Base-by-base conservation (phyloP, 2,888 invertebrate genomes). In the Bursaphelenchus okinawaensis region DNA sequence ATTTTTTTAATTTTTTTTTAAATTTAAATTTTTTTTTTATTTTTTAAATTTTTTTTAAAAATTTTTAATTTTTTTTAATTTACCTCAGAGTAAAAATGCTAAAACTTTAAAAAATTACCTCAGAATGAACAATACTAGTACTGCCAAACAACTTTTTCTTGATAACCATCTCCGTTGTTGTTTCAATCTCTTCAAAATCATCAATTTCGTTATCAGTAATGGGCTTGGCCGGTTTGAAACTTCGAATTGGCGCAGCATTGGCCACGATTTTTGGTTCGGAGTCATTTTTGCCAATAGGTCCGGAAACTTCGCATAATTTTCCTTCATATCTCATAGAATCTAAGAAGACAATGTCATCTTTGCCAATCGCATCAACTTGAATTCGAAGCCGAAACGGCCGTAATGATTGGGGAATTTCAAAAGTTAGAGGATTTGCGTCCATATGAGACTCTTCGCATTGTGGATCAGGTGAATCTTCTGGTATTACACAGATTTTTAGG, bases 241-340 rank as follows among this genome's bases (percentile, higher is more conserved):
- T 40, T 40, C 40, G 12, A 40, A 4, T 40, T n/a, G 40, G 40
- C 40, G 40, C 40, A 16, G 40, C 40, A 6, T 40, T 40, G 16
- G 40, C 40, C 16, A 40, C 40, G 40, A n/a, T 40, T n/a, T n/a
- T 40, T 40, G 40, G 12, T 12, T 3, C n/a, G 16, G 40, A 16
- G 3, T 12, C n/a, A 40, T 40, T 40, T n/a, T 40, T 40, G 16
- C n/a, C n/a, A 16, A 16, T n/a, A n/a, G 40, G 40, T 4, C 40
- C 40, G n/a, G 12, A 40, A 40, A 79, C 9, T 59, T 78, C 76
- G 56, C 79, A 79, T 50, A 79, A 69, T 40, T 74, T 69, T 12
- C 78, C 79, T 55, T 75, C 71, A 60, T 77, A 79, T 29, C 67
- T 66, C n/a, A 79, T 57, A 61, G 75, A 78, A 64, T 79, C 79